Conservation (phyloP, 30 jellyfish, hydroid and myxozoan genomes). For the Cassiopea xamachana region DNA sequence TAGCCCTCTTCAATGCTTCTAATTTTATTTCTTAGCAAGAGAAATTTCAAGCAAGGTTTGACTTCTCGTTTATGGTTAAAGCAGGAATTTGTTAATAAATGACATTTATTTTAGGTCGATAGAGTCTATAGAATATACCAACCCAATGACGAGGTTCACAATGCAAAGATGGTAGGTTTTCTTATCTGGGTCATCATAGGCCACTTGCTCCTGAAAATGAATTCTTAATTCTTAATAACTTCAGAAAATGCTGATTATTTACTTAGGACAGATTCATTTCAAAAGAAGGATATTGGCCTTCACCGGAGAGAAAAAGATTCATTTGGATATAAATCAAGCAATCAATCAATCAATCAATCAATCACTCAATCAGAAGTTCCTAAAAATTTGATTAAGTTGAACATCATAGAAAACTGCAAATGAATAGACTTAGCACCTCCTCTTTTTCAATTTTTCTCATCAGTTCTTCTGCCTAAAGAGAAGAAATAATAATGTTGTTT, state of each 20-base stretch:
- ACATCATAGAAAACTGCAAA: background rate
- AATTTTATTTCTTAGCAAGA: too few species aligned
- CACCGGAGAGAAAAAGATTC: background rate
- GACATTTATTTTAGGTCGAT: background rate
- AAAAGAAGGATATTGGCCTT: background rate
- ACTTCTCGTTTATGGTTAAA: background rate
- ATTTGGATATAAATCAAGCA: too few species aligned
- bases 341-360: too few species aligned
- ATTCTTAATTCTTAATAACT: too few species aligned
- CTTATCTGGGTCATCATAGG: conserved; percentile 94
- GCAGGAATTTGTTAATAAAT: too few species aligned
- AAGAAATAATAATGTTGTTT: background rate
- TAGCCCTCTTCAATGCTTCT: too few species aligned
- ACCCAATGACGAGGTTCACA: conserved; percentile 96
- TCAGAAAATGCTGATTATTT: too few species aligned
- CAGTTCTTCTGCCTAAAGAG: conserved; percentile 89
- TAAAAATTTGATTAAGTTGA: background rate
- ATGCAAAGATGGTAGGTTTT: conserved; percentile 88
- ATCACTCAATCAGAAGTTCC: too few species aligned
- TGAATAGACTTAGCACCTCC: conserved; percentile 52
- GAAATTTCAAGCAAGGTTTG: too few species aligned
- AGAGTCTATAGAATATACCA: background rate
- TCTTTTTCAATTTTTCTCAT: conserved; percentile 96
- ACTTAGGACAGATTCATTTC: too few species aligned
- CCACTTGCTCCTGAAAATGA: conserved; percentile 81